Evolutionary conservation across 2,797 vertebrate species (phyloP).

Genomic region (Odontamblyopus lacepedii): DNA sequence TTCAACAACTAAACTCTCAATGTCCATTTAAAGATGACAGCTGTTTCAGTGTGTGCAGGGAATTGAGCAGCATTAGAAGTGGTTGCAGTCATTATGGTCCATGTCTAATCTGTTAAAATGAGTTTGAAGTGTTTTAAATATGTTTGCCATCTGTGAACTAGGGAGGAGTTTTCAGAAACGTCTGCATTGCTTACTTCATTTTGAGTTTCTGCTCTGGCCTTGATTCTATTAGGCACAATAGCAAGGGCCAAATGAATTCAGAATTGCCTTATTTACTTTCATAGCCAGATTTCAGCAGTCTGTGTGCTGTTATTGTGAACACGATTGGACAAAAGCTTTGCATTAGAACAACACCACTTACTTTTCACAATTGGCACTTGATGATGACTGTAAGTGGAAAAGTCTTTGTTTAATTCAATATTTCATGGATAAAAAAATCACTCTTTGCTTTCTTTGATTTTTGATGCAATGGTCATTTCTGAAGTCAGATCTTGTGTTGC

Average conservation of each 20-base stretch:
- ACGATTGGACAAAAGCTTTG: conserved; percentile 2
- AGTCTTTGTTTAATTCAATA: background rate
- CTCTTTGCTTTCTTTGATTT: background rate
- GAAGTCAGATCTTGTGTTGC: background rate
- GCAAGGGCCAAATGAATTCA: background rate
- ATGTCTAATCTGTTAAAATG: background rate
- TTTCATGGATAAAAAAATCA: background rate
- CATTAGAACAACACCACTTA: background rate
- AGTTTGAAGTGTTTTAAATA: background rate
- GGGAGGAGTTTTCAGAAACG: background rate
- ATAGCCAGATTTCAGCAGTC: background rate
- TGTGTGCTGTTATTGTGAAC: background rate
- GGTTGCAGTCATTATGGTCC: background rate
- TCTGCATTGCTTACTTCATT: conserved; percentile 2
- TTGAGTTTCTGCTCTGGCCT: conserved; percentile 5
- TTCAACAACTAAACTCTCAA: background rate
- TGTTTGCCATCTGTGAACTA: conserved; percentile 4
- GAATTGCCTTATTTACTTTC: background rate
- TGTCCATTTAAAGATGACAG: background rate
- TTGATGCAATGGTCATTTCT: background rate
- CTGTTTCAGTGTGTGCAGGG: background rate
- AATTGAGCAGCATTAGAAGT: background rate
- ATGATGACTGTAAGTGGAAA: background rate
- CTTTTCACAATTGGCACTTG: background rate
- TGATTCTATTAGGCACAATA: background rate